phyloP scores from a whole-genome alignment of 64 coral and sea anemone genomes.

The Acropora tenuis region DNA sequence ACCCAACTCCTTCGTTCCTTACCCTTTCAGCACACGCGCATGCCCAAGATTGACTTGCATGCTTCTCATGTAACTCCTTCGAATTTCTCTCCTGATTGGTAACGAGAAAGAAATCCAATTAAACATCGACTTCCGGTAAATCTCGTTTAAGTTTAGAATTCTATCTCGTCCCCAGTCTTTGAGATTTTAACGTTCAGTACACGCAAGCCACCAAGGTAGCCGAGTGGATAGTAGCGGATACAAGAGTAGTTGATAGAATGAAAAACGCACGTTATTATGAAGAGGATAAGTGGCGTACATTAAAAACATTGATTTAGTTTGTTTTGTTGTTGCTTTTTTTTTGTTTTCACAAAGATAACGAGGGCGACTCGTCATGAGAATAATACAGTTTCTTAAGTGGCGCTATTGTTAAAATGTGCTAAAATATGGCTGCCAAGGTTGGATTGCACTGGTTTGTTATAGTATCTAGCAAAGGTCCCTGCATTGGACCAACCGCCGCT shows the following conservation, averaged over 20 bases:
- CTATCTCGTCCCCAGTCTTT: background rate
- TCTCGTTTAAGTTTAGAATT: background rate
- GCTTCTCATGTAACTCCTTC: background rate
- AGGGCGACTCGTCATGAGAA: background rate
- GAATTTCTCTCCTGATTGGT: background rate
- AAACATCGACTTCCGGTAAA: background rate
- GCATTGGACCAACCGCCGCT: slow-evolving; percentile 11
- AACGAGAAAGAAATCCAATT: slow-evolving; percentile 3
- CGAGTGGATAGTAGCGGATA: background rate
- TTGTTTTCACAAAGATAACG: background rate
- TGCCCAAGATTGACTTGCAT: too few species aligned
- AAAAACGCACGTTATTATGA: background rate
- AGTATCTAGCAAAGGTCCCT: background rate
- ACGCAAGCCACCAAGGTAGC: slow-evolving; percentile 3
- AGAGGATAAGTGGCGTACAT: background rate
- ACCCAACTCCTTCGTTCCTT: too few species aligned
- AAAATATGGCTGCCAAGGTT: background rate
- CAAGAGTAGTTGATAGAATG: background rate
- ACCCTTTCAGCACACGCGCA: too few species aligned
- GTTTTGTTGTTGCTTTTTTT: background rate
- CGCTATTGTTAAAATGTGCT: background rate
- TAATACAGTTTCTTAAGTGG: slow-evolving; percentile 5
- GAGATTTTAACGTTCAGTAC: slow-evolving; percentile 5
- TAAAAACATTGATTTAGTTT: background rate
- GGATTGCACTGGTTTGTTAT: slow-evolving; percentile 14